A percentile compares a stretch with the other conserved stretches of the same genome.
Conservation (phyloP, 2,888 invertebrate genomes). For the Pollenia griseotomentosa region DNA sequence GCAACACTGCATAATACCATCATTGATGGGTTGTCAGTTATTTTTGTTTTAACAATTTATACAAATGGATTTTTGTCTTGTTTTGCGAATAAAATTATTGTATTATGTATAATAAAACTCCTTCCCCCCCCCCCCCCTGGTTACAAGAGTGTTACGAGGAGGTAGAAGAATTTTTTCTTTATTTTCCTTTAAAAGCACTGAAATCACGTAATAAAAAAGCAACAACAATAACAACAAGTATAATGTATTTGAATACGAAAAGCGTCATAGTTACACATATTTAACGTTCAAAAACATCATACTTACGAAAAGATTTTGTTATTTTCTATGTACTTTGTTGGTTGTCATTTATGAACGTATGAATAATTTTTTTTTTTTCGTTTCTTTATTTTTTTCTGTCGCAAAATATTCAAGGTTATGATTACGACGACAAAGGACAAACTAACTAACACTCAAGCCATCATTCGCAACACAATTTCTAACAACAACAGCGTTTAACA, state of each 20-base stretch:
- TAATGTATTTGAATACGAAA: not conserved
- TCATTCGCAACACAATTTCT: not conserved
- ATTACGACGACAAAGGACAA: constrained; percentile 36
- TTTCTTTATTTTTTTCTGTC: constrained; percentile 12
- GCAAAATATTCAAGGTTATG: constrained; percentile 63
- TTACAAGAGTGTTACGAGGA: too few relatives aligned
- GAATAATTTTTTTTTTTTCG: not conserved
- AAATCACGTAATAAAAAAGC: constrained; percentile 18
- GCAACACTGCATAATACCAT: not conserved
- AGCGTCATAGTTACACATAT: too few relatives aligned
- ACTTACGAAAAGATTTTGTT: not conserved
- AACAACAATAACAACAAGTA: not conserved
- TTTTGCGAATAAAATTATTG: not conserved
- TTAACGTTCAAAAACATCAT: not conserved
- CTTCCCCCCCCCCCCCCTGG: too few relatives aligned
- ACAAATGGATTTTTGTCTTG: constrained; percentile 27
- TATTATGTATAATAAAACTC: not conserved
- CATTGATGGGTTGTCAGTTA: constrained; percentile 42
- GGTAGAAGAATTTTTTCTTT: not conserved
- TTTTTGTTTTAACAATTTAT: constrained; percentile 31
- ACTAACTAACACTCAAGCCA: not conserved
- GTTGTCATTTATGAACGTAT: not conserved
- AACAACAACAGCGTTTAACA: not conserved
- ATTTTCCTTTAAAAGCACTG: constrained; percentile 43
- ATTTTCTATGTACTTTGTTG: not conserved